A percentile compares a stretch with the other conserved stretches of the same genome.
phyloP scores from a whole-genome alignment of 1,140 invertebrate genomes.

The Drosophila suzukii region DNA sequence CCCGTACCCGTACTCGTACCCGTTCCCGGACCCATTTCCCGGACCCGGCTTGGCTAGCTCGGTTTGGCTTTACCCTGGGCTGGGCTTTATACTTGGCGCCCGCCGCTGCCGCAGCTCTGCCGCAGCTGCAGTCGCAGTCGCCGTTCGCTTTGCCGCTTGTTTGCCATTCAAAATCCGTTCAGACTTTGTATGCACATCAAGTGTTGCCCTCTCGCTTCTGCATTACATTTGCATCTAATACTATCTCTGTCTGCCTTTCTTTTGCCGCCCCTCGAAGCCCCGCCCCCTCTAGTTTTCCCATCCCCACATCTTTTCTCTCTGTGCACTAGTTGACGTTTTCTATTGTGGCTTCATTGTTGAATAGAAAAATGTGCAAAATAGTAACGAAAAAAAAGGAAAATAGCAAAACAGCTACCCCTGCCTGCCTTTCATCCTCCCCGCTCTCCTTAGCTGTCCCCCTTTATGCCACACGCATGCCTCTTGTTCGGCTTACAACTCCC shows the following conservation, averaged over 20 bases:
- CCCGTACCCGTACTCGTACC: slow-evolving; percentile 2
- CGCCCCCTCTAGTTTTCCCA: neutral
- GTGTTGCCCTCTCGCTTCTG: slow-evolving; percentile 68
- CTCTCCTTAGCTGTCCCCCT: neutral
- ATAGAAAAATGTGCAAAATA: slow-evolving; percentile 84
- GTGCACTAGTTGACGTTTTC: slow-evolving; percentile 80
- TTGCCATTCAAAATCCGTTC: slow-evolving; percentile 82
- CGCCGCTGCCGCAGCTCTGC: slow-evolving; percentile 5
- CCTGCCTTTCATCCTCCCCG: slow-evolving; percentile 4
- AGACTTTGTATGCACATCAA: slow-evolving; percentile 77
- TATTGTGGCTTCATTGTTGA: slow-evolving; percentile 83
- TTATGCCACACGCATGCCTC: slow-evolving; percentile 62
- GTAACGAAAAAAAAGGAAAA: slow-evolving; percentile 75
- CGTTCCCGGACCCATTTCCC: slow-evolving; percentile 4
- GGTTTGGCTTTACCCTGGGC: slow-evolving; percentile 48
- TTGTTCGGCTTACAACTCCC: slow-evolving; percentile 28
- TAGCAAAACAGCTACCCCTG: slow-evolving; percentile 67
- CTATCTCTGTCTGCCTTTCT: slow-evolving; percentile 52
- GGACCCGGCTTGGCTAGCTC: slow-evolving; percentile 26
- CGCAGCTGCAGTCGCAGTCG: neutral
- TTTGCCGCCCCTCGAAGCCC: neutral
- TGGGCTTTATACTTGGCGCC: slow-evolving; percentile 50
- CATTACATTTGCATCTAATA: slow-evolving; percentile 54
- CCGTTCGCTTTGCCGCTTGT: slow-evolving; percentile 67
- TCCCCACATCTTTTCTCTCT: slow-evolving; percentile 26